Evolutionary conservation across 2,113 vertebrate species (phyloP), one percentile per base, ranked within the genome.

Genomic region (Thunnus maccoyii): DNA sequence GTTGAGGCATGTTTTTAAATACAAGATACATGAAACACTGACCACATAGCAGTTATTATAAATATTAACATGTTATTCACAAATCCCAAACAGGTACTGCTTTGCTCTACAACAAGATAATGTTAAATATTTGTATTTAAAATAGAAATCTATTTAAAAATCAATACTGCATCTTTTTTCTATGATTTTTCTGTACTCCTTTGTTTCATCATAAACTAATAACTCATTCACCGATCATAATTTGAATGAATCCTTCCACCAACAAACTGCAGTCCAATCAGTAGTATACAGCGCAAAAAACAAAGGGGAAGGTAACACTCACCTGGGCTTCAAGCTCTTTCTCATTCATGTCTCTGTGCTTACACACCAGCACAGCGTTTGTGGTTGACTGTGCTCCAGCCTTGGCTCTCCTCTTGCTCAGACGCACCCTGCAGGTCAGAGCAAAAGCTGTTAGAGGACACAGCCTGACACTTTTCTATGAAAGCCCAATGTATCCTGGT

Each of bases 261-360:
- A 68, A 61, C 5, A 30, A 82, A 65, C 15, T 36, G 17, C 54
- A 18, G 12, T 18, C 11, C 11, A 46, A 25, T 57, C 54, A 65
- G 12, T 14, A 4, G 14, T 3, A 20, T 5, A 36, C 22, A 22
- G 22, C 22, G 18, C 18, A 20, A 4, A 55, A 44, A 30, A 72
- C 18, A 46, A 22, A 61, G 17, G 5, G 10, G 11, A 46, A 63
- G 50, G 18, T 10, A 17, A 17, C 2, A 25, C 85, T 89, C 79
- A 98, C 97, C 96, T 98, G 97, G 3, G 97, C 97, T 86, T 98
- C 97, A 41, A 98, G 86, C 72, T 98, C 97, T 75, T 98, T 98
- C 92, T 98, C 97, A 3, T 98, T 98, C 97, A 98, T 98, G 50
- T 98, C 97, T 78, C 97, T 95, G 94, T 98, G 97, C 88, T 97